phyloP scores from a whole-genome alignment of 2,888 invertebrate species.

The Acleris literana region DNA sequence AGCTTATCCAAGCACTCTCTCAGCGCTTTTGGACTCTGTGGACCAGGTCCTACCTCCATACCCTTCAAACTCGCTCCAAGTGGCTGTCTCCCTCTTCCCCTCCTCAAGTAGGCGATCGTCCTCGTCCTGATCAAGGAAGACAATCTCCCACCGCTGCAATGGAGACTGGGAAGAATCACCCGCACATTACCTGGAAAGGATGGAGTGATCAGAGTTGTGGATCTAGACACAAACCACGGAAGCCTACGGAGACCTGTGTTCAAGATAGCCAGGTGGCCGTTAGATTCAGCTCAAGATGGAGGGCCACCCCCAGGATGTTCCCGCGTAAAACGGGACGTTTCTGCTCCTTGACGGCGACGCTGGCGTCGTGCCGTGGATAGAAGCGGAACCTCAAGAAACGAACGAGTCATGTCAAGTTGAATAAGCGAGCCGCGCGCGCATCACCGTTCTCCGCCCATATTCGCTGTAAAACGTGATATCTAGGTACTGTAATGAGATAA shows the following conservation, averaged over 20 bases:
- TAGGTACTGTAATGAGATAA: too few relatives aligned
- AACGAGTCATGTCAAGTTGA: too few relatives aligned
- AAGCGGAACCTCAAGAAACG: too few relatives aligned
- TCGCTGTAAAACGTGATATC: too few relatives aligned
- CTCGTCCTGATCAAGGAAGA: conserved; percentile 9
- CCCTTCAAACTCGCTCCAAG: conserved; percentile 9
- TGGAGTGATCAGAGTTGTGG: conserved; percentile 8
- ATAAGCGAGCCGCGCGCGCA: too few relatives aligned
- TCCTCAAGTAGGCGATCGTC: conserved; percentile 3
- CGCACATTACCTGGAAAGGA: conserved; percentile 3
- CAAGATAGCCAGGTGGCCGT: not conserved
- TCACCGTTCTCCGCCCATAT: too few relatives aligned
- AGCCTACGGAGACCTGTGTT: not conserved
- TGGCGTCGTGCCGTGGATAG: too few relatives aligned
- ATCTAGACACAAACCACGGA: not conserved
- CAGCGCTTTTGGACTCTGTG: conserved; percentile 2
- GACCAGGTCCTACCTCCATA: not conserved
- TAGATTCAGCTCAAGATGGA: not conserved
- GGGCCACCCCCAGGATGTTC: conserved; percentile 1
- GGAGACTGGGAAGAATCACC: not conserved
- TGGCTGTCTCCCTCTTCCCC: conserved; percentile 1
- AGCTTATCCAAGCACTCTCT: conserved; percentile 5
- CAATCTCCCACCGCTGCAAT: not conserved
- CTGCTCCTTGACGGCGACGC: too few relatives aligned
- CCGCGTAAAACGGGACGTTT: not conserved